phyloP scores from a whole-genome alignment of 2,113 vertebrate species.

The Paracanthobrama guichenoti region DNA sequence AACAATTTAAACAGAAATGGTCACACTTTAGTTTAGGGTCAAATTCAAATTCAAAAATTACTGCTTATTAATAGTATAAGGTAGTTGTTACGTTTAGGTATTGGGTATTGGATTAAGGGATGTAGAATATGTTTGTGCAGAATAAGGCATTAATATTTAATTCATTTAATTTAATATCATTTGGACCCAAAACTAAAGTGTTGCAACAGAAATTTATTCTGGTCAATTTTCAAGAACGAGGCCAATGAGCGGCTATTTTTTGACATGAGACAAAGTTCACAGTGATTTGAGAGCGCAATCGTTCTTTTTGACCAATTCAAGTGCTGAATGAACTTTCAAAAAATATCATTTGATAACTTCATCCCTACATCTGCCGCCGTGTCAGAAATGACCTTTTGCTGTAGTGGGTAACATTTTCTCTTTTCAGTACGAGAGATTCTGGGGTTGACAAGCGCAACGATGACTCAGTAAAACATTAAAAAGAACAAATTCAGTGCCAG shows the following conservation, averaged over 20 bases:
- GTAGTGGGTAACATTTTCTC: constrained; percentile 19
- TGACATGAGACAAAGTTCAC: neutral
- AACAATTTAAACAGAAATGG: too few species aligned
- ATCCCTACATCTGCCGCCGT: constrained; percentile 7
- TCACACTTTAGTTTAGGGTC: too few species aligned
- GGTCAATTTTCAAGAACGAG: neutral
- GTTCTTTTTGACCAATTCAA: neutral
- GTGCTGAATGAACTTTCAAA: neutral
- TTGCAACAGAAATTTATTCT: neutral
- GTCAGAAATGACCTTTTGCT: constrained; percentile 32
- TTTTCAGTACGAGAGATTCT: neutral
- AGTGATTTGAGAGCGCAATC: neutral
- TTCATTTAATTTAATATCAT: too few species aligned
- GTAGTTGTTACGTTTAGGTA: too few species aligned
- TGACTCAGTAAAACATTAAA: constrained; percentile 14
- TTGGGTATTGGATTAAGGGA: too few species aligned
- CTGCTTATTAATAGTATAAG: too few species aligned
- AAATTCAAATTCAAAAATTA: too few species aligned
- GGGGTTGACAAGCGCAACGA: neutral
- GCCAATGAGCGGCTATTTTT: neutral
- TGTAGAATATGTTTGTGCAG: too few species aligned
- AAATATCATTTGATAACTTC: constrained; percentile 22
- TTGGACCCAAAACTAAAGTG: too few species aligned
- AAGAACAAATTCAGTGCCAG: neutral
- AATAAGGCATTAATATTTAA: too few species aligned